Evolutionary conservation across 1,140 invertebrate species (phyloP), one percentile per base, ranked within the genome.

Genomic region (Coptotermes formosanus): DNA sequence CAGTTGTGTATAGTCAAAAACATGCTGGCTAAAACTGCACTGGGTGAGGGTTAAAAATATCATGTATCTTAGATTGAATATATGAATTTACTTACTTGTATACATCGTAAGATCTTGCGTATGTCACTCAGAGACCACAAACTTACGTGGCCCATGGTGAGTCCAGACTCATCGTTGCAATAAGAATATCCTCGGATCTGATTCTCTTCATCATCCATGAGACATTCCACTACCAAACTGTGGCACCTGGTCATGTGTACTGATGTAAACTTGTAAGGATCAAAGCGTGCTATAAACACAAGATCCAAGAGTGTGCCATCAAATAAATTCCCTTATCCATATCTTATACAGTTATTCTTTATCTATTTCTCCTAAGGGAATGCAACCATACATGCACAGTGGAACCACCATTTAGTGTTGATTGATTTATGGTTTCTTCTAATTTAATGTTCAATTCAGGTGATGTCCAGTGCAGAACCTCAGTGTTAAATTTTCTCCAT

Each of bases 121-220:
- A 97, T 94, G 89, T 97, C 96, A 45, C 92, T 94, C 7, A 97
- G 91, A 0, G 96, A 95, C 96, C 96, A 97, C 0, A 96, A 92
- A 85, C 94, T 95, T 3, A 97, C 92, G 88, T 97, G 96, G 2
- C 94, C 94, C 94, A 97, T 96, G 85, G 94, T 94, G 89, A 97
- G 93, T 69, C 96, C 96, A 82, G 94, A 95, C 88, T 97, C 95
- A 89, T 97, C 96, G 88, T 97, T 96, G 32, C 97, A 93, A 88
- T 97, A 95, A 0, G 94, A 94, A 89, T 96, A 97, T 16, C 89
- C 89, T 87, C 89, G 87, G 19, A 90, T 88, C 89, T 97, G 96
- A 82, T 95, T 96, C 45, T 95, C 92, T 87, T 97, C 95, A 86
- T 97, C 96, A 88, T 97, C 95, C 91, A 97, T 92, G 3, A 97